These are phyloP conservation scores for Percopsis omiscomaycus DNA, from an alignment of 2,797 vertebrate species.

Conservation along the genomic window DNA sequence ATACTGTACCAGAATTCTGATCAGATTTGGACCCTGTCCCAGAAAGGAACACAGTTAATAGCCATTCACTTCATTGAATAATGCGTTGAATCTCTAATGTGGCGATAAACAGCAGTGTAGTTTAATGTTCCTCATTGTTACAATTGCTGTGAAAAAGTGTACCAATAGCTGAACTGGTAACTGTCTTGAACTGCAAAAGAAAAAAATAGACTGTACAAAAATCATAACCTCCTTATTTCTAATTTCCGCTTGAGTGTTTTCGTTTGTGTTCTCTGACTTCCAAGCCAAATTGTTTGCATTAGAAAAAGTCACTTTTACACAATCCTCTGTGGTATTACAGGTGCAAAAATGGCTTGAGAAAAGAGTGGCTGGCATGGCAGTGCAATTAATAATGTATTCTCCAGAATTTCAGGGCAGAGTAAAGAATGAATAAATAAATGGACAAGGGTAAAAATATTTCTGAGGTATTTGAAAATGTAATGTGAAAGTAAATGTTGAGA, in stretches of 20 bases:
- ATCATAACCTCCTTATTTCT: slow-evolving; percentile 14
- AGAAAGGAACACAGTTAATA: slow-evolving; percentile 75
- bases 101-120: slow-evolving; percentile 63
- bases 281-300: slow-evolving; percentile 22
- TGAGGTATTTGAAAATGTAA: too few species aligned
- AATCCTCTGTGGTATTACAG: slow-evolving; percentile 46
- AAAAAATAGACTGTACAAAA: slow-evolving; percentile 27
- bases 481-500: too few species aligned
- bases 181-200: neutral
- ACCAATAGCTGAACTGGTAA: slow-evolving; percentile 62
- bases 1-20: slow-evolving; percentile 64
- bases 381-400: slow-evolving; percentile 73
- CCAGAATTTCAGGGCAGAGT: slow-evolving; percentile 48
- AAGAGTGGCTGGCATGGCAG: slow-evolving; percentile 49
- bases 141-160: slow-evolving; percentile 59
- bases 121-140: slow-evolving; percentile 68
- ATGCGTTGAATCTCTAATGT: slow-evolving; percentile 77
- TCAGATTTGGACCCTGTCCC: slow-evolving; percentile 70
- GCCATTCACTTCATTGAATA: slow-evolving; percentile 75
- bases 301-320: slow-evolving; percentile 24
- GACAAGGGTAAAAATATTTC: slow-evolving; percentile 6
- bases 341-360: slow-evolving; percentile 61
- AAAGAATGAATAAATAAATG: slow-evolving; percentile 51
- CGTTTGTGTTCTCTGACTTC: slow-evolving; percentile 17
- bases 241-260: slow-evolving; percentile 18